These are phyloP conservation scores for Phrixothrix hirtus DNA, from an alignment of 2,888 invertebrate genomes.

Conservation along the genomic window DNA sequence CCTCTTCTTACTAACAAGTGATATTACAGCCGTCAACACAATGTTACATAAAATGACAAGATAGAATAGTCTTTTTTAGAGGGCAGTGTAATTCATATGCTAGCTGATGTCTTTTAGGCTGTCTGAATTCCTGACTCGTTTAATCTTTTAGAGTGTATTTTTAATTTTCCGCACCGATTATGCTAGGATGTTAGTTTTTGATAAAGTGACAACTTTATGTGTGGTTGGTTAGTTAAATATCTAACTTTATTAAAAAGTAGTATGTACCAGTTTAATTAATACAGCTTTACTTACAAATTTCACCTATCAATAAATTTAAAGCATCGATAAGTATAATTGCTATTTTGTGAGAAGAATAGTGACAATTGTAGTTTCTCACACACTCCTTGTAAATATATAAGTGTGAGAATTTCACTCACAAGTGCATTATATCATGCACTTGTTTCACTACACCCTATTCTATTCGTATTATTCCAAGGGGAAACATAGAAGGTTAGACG, in stretches of 20 bases:
- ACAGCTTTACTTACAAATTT: too few relatives aligned
- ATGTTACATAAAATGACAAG: conserved; percentile 35
- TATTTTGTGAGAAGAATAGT: too few relatives aligned
- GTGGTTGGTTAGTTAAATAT: too few relatives aligned
- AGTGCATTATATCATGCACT: conserved; percentile 44
- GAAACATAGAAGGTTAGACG: conserved; percentile 1
- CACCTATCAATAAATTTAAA: too few relatives aligned
- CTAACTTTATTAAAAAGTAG: too few relatives aligned
- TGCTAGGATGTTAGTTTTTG: conserved; percentile 32
- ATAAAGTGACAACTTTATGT: too few relatives aligned
- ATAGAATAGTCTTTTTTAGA: conserved; percentile 28
- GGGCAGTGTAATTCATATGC: conserved; percentile 34
- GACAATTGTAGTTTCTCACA: too few relatives aligned
- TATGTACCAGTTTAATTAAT: too few relatives aligned
- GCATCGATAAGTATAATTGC: too few relatives aligned
- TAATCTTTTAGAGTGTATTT: conserved; percentile 52
- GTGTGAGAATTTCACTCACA: conserved; percentile 41
- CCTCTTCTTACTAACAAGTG: conserved; percentile 35
- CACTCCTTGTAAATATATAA: conserved; percentile 34
- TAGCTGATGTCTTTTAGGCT: conserved; percentile 32
- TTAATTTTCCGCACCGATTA: conserved; percentile 51
- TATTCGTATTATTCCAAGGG: conserved; percentile 3
- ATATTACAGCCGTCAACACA: conserved; percentile 42
- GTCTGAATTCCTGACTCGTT: conserved; percentile 45
- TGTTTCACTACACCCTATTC: conserved; percentile 34